Conservation (phyloP, 2,113 vertebrate genomes). For the Callithrix jacchus region DNA sequence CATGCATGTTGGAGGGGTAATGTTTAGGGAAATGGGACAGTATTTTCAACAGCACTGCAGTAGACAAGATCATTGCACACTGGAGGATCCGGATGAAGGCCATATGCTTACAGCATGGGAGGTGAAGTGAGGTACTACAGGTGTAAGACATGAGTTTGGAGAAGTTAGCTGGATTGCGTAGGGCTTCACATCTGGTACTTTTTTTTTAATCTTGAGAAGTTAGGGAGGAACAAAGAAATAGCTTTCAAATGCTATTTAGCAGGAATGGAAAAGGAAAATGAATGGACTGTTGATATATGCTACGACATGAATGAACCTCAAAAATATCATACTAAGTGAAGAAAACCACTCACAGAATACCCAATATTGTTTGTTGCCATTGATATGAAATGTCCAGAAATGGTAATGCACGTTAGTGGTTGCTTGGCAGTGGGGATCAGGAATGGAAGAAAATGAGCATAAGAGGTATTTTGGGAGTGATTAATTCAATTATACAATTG, state of each 20-base stretch:
- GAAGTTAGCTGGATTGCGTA: neutral
- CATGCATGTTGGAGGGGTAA: neutral
- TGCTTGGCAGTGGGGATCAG: neutral
- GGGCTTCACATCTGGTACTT: neutral
- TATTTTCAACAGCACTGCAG: neutral
- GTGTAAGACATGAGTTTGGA: neutral
- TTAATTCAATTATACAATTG: neutral
- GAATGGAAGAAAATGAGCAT: neutral
- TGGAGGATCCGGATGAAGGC: neutral
- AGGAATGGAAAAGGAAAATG: neutral
- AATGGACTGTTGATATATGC: neutral
- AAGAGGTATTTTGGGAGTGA: neutral
- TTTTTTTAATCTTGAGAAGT: neutral
- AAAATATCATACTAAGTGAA: neutral
- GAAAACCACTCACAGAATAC: slow-evolving; percentile 1
- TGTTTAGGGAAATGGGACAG: neutral
- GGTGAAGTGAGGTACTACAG: neutral
- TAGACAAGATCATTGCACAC: neutral
- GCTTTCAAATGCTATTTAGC: neutral
- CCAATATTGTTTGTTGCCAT: neutral
- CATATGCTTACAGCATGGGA: neutral
- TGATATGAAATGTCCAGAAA: neutral
- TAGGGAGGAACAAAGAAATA: neutral
- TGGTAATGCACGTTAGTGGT: neutral
- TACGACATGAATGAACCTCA: neutral